A percentile compares a stretch with the other conserved stretches of the same genome.
Conservation (phyloP, 2,888 invertebrate genomes). For the Netelia fuscicornis region DNA sequence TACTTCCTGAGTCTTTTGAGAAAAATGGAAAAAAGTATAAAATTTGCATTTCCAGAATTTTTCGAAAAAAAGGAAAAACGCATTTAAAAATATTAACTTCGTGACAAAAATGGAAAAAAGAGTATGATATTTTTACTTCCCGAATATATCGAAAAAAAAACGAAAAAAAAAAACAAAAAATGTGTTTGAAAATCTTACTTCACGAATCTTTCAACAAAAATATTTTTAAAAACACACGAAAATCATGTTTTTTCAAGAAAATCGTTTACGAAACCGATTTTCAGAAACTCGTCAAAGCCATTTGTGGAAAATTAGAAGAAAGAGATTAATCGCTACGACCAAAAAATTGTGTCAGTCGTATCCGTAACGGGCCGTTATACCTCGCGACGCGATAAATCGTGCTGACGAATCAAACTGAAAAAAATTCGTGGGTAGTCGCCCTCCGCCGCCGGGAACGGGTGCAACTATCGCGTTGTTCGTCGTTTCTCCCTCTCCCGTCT, state of each 20-base stretch:
- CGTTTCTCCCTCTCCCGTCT: background rate
- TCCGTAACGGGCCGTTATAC: background rate
- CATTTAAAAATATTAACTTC: too few relatives aligned
- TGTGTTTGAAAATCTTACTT: too few relatives aligned
- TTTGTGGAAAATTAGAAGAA: too few relatives aligned
- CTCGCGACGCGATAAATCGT: slow-evolving; percentile 25
- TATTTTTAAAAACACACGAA: background rate
- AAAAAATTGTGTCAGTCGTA: too few relatives aligned
- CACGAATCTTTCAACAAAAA: too few relatives aligned
- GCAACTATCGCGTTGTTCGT: slow-evolving; percentile 1
- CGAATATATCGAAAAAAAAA: background rate
- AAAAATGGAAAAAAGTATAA: background rate
- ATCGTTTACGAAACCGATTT: too few relatives aligned
- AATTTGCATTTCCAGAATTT: background rate
- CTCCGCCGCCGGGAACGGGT: slow-evolving; percentile 43
- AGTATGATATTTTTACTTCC: too few relatives aligned
- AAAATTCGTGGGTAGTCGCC: slow-evolving; percentile 52
- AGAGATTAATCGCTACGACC: too few relatives aligned
- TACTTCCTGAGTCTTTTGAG: background rate
- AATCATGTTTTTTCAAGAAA: background rate
- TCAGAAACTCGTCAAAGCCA: too few relatives aligned
- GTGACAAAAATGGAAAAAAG: too few relatives aligned
- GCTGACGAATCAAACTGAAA: slow-evolving; percentile 46
- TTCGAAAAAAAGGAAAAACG: too few relatives aligned
- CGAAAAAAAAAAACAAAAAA: too few relatives aligned